Percentiles rank a stretch among this genome's conserved stretches.
Conservation (phyloP, 2,888 invertebrate species). For the Podotricha telesiphe region DNA sequence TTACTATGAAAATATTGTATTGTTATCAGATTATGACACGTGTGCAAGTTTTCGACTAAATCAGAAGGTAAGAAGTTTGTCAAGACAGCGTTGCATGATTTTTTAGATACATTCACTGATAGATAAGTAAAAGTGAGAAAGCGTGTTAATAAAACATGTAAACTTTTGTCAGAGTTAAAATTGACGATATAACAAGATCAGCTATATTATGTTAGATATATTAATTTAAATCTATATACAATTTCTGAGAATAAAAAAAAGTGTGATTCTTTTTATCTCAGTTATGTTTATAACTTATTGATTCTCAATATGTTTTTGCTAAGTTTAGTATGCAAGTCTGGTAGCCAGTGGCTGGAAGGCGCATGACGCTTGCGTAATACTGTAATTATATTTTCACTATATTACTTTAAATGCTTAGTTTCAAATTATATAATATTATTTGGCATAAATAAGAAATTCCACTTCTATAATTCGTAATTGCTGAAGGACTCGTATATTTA, state of each 20-base stretch:
- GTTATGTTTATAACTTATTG: conserved; percentile 16
- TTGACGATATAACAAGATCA: background rate
- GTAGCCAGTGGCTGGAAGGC: conserved; percentile 22
- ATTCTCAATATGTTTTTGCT: conserved; percentile 34
- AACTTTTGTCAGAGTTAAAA: too few relatives aligned
- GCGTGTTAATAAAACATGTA: too few relatives aligned
- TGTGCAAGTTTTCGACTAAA: too few relatives aligned
- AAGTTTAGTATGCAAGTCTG: conserved; percentile 31
- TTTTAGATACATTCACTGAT: too few relatives aligned
- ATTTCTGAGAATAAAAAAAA: background rate
- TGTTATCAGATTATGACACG: too few relatives aligned
- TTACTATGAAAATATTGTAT: too few relatives aligned
- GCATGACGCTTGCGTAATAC: conserved; percentile 26
- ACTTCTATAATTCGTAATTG: too few relatives aligned
- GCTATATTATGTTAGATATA: background rate
- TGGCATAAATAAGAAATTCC: background rate
- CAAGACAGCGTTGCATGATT: too few relatives aligned
- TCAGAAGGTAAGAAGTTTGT: too few relatives aligned
- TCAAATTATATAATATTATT: background rate
- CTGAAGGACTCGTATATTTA: too few relatives aligned
- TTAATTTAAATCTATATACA: background rate
- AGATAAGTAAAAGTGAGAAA: too few relatives aligned
- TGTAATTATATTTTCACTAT: conserved; percentile 22
- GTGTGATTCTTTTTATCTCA: background rate
- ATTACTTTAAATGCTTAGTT: conserved; percentile 4